These are phyloP conservation scores for Eupithecia exiguata DNA, from an alignment of 2,888 invertebrate genomes.

Conservation along the genomic window DNA sequence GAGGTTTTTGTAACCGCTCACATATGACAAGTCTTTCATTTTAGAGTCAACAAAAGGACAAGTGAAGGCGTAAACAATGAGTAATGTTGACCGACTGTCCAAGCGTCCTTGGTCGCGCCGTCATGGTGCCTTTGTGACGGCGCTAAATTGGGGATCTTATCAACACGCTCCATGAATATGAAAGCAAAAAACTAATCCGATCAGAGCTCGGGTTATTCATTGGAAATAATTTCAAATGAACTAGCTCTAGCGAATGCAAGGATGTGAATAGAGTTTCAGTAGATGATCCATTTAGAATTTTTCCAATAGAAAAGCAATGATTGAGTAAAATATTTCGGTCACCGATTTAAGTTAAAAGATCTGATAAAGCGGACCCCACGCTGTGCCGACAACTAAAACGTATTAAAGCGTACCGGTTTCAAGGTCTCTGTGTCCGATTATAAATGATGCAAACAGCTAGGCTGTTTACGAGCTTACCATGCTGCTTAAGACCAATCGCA, in stretches of 20 bases:
- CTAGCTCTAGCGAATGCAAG: not conserved
- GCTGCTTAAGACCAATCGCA: slow-evolving; percentile 9
- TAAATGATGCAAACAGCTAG: slow-evolving; percentile 12
- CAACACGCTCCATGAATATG: slow-evolving; percentile 38
- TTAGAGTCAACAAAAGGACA: slow-evolving; percentile 59
- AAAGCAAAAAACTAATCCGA: slow-evolving; percentile 34
- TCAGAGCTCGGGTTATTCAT: slow-evolving; percentile 32
- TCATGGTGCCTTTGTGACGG: slow-evolving; percentile 49
- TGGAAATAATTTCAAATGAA: slow-evolving; percentile 31
- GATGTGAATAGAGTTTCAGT: not conserved
- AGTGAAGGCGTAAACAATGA: slow-evolving; percentile 65
- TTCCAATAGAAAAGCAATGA: slow-evolving; percentile 28
- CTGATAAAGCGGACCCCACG: slow-evolving; percentile 8
- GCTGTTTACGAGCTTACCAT: slow-evolving; percentile 14
- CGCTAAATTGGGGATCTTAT: slow-evolving; percentile 42
- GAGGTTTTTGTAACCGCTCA: slow-evolving; percentile 55
- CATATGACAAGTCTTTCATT: slow-evolving; percentile 55
- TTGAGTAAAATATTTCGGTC: slow-evolving; percentile 37
- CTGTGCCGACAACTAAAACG: slow-evolving; percentile 15
- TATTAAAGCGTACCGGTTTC: slow-evolving; percentile 16
- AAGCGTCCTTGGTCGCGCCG: slow-evolving; percentile 58
- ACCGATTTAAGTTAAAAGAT: not conserved
- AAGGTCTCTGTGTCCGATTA: slow-evolving; percentile 17
- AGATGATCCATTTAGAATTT: not conserved
- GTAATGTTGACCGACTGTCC: slow-evolving; percentile 65